phyloP scores from a whole-genome alignment of 2,113 vertebrate genomes.

The Heliornis fulica region DNA sequence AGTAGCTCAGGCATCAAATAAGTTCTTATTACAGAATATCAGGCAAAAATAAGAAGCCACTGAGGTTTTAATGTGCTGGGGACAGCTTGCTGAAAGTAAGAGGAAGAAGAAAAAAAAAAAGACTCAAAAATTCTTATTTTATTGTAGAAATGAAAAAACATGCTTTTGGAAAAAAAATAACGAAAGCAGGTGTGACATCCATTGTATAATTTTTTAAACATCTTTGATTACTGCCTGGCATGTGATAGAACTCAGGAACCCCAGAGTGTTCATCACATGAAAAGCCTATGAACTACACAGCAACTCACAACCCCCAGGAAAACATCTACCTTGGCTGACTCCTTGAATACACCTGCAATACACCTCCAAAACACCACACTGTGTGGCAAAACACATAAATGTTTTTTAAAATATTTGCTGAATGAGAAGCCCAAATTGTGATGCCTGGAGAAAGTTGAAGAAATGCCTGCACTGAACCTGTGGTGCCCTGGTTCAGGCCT shows the following conservation, averaged over 20 bases:
- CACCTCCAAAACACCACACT: fast-evolving
- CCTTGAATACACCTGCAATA: neutral
- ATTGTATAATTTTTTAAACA: neutral
- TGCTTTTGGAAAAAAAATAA: neutral
- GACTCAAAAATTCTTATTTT: neutral
- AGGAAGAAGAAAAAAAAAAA: neutral
- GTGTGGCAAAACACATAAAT: neutral
- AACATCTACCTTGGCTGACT: neutral
- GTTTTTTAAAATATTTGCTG: neutral
- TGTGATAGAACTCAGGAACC: neutral
- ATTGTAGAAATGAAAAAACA: neutral
- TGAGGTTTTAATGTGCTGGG: neutral
- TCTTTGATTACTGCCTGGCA: neutral
- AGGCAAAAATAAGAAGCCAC: neutral
- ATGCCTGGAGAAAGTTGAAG: neutral
- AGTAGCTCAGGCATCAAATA: neutral
- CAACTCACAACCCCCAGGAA: neutral
- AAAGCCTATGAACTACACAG: neutral
- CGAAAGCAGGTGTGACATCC: neutral
- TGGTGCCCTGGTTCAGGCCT: neutral
- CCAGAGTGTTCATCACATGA: neutral
- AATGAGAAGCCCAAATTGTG: neutral
- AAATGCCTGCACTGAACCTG: neutral
- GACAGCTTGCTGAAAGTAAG: neutral
- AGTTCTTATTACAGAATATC: neutral